phyloP scores from a whole-genome alignment of 1,140 invertebrate genomes.

The Micrasema minimum region DNA sequence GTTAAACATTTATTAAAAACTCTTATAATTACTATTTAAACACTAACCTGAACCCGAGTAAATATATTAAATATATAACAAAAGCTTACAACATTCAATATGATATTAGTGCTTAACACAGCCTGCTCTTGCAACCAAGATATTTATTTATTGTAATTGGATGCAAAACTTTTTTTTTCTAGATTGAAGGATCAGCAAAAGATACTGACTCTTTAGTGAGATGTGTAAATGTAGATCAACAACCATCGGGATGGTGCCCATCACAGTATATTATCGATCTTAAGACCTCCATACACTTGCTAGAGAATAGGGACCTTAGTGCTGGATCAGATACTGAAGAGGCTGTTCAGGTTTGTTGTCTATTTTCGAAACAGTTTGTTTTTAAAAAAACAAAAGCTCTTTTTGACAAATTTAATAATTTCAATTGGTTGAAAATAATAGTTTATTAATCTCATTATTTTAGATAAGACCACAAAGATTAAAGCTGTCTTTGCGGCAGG shows the following conservation, averaged over 20 bases:
- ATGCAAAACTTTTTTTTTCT: too few species aligned
- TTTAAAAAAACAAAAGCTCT: too few species aligned
- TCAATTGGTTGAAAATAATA: too few species aligned
- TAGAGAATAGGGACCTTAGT: slow-evolving; percentile 9
- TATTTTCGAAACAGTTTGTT: not conserved
- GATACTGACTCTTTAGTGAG: slow-evolving; percentile 19
- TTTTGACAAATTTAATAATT: too few species aligned
- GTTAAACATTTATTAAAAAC: too few species aligned
- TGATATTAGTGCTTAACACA: too few species aligned
- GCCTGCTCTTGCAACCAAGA: too few species aligned
- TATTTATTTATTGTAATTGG: too few species aligned
- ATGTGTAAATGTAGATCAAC: slow-evolving; percentile 19
- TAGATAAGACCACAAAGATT: slow-evolving; percentile 60
- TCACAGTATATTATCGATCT: slow-evolving; percentile 14
- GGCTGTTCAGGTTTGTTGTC: slow-evolving; percentile 21
- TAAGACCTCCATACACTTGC: not conserved
- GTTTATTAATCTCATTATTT: slow-evolving; percentile 31
- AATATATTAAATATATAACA: too few species aligned
- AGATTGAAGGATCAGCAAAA: slow-evolving; percentile 17
- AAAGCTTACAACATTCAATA: too few species aligned
- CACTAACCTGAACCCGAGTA: too few species aligned
- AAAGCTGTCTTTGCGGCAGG: slow-evolving; percentile 56
- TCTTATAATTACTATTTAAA: too few species aligned
- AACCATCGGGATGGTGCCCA: slow-evolving; percentile 31
- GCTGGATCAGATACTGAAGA: slow-evolving; percentile 9